phyloP scores from a whole-genome alignment of 2,888 invertebrate genomes.

The Abrostola tripartita region DNA sequence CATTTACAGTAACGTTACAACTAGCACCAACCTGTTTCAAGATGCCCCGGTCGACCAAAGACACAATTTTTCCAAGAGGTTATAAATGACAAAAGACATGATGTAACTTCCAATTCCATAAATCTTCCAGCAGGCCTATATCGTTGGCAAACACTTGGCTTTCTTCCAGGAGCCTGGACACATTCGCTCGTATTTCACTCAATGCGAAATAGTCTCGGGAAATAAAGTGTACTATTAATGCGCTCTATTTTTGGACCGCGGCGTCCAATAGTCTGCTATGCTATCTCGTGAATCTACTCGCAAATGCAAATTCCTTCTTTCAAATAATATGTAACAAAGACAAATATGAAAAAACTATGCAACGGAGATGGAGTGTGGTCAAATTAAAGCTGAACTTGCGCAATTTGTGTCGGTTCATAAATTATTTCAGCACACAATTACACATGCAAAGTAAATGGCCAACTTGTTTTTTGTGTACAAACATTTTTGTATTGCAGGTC shows the following conservation, averaged over 20 bases:
- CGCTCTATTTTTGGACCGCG: conserved; percentile 74
- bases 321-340: conserved; percentile 24
- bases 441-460: conserved; percentile 19
- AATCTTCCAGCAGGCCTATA: conserved; percentile 59
- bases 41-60: not conserved
- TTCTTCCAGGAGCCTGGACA: conserved; percentile 69
- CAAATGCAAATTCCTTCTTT: conserved; percentile 29
- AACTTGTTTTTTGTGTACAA: conserved; percentile 12
- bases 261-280: conserved; percentile 78
- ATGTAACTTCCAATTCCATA: conserved; percentile 39
- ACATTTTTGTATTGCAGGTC: conserved; percentile 13
- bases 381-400: conserved; percentile 25
- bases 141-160: conserved; percentile 68
- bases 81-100: conserved; percentile 40
- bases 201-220: conserved; percentile 76
- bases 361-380: conserved; percentile 27
- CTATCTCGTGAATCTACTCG: conserved; percentile 44
- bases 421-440: conserved; percentile 33
- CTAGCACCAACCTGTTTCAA: no score
- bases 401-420: conserved; percentile 35
- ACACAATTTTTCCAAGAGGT: conserved; percentile 14
- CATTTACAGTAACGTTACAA: no score
- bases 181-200: conserved; percentile 79
- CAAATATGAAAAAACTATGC: conserved; percentile 13
- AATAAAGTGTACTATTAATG: conserved; percentile 77